Evolutionary conservation across 2,797 vertebrate genomes (phyloP), one percentile per base, ranked within the genome.

Genomic region (Synaphobranchus kaupii): DNA sequence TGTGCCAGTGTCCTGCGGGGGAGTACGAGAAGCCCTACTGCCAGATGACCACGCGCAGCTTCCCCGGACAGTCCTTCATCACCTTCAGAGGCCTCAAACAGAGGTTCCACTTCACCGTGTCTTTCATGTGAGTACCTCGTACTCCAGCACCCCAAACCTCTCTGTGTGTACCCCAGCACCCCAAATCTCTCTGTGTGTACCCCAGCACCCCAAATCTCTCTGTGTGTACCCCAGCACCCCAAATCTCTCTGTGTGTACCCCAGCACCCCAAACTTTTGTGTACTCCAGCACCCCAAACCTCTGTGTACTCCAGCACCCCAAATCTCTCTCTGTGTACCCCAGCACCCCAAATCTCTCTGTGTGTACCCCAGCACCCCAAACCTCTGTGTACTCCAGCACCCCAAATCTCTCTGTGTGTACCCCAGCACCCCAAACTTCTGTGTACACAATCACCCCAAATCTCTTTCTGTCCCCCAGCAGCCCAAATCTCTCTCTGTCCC

Each of bases 31-130:
- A 94, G 89, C 97, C 97, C 0, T 98, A 96, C 92, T 98, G 97
- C 0, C 95, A 97, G 92, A 96, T 97, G 94, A 96, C 95, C 91
- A 95, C 97, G 7, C 93, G 97, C 89, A 97, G 96, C 94, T 98
- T 98, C 90, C 97, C 97, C 0, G 95, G 96, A 0, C 94, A 93
- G 85, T 97, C 97, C 89, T 98, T 98, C 84, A 92, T 98, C 93
- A 98, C 97, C 89, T 98, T 98, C 95, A 96, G 96, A 20, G 97
- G 97, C 66, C 94, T 98, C 83, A 91, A 96, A 8, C 97, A 98
- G 89, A 96, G 97, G 10, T 98, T 98, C 90, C 97, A 97, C 94
- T 97, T 98, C 94, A 97, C 96, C 0, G 66, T 98, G 25, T 96
- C 96, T 12, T 97, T 98, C 90, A 95, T 93, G 97, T 98, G 88